Conservation (phyloP, 2,113 vertebrate genomes). For the Phalacrocorax carbo region DNA sequence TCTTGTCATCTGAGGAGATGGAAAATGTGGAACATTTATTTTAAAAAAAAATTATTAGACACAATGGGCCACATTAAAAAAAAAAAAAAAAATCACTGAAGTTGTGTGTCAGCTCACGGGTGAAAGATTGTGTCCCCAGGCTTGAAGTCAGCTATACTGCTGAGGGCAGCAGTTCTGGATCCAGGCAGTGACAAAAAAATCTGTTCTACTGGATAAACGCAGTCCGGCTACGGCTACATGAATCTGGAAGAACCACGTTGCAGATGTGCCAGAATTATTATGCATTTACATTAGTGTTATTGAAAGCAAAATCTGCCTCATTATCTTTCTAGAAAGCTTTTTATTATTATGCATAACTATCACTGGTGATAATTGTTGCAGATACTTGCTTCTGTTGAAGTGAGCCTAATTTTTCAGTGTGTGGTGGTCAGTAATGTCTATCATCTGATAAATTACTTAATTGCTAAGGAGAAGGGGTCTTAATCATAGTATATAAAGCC, state of each 20-base stretch:
- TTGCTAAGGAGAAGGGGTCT: not conserved
- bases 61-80: not conserved
- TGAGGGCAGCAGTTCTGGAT: not conserved
- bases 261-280: not conserved
- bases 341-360: not conserved
- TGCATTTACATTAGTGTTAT: not conserved
- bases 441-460: not conserved
- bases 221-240: not conserved
- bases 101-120: not conserved
- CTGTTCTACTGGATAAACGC: not conserved
- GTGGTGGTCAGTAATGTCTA: not conserved
- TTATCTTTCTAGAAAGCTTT: not conserved
- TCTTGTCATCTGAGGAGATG: not conserved
- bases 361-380: not conserved
- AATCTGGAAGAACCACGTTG: not conserved
- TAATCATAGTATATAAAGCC: not conserved
- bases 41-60: not conserved
- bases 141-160: not conserved
- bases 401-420: not conserved
- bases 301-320: not conserved
- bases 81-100: too few species aligned
- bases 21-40: not conserved
- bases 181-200: not conserved
- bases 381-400: not conserved
- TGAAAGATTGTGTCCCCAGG: not conserved